Base-by-base conservation (phyloP, 2,888 invertebrate species). In the Lepetodrilus schrolli region DNA sequence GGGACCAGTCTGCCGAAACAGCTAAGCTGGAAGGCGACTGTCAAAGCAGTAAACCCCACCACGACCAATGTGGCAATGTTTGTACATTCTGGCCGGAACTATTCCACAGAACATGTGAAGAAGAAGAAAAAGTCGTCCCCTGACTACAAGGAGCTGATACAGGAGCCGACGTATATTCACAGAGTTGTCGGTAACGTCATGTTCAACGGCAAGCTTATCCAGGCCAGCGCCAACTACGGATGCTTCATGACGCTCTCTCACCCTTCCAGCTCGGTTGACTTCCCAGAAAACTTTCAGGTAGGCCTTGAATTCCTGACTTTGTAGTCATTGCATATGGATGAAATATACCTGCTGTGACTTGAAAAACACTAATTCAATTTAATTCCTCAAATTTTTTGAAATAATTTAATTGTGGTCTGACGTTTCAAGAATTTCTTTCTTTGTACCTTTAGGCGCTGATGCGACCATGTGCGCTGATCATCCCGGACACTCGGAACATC, bases 201-300 rank as follows among this genome's bases (percentile, higher is more conserved):
- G 84, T 89, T 89, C 78, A 84, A 87, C 71, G 90, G 89, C 4
- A 86, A 86, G 70, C 84, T 89, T 34, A 78, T 89, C 23, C 81
- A 83, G 50, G 89, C 89, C 73, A 86, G 82, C 72, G 80, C 86
- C 48, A 89, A 86, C 82, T 88, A 82, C 77, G 88, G 88, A n/a
- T 89, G 89, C 73, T 90, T 90, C 78, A 87, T 90, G 88, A 87
- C 89, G 4, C 66, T 88, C 38, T 87, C 85, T 74, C 80, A 82
- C 4, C 72, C 75, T 23, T 83, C 82, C 70, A 72, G 66, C 13
- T 76, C 78, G n/a, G 50, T 78, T 1, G 80, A 85, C 30, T 85
- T 90, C 20, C 89, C 90, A 8, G 87, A 89, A 34, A 87, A 83
- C 73, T 84, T 86, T 75, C 85, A 84, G 82, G 89, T 89, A 82